Conservation (phyloP, 2,888 invertebrate genomes). For the Oithona nana region DNA sequence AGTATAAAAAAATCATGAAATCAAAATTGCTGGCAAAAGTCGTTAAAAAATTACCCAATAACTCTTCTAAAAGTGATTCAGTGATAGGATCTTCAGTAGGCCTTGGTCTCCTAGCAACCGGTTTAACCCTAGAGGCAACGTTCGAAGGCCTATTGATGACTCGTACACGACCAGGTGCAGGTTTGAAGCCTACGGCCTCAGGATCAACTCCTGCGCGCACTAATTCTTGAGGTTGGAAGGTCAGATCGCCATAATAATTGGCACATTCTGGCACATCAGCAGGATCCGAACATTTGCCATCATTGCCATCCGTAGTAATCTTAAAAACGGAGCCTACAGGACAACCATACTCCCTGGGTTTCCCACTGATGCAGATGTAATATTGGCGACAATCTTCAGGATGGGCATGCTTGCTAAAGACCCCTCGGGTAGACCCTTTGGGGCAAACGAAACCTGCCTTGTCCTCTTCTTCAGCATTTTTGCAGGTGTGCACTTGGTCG, state of each 20-base stretch:
- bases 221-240: conserved; percentile 12
- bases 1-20: too few relatives aligned
- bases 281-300: conserved; percentile 82
- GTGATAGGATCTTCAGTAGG: neutral
- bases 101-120: neutral
- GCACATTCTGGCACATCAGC: conserved; percentile 79
- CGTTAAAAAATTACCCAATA: neutral
- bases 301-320: conserved; percentile 71
- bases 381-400: conserved; percentile 75
- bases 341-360: conserved; percentile 80
- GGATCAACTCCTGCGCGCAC: conserved; percentile 14
- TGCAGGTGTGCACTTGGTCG: conserved; percentile 81
- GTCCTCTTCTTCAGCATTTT: conserved; percentile 46
- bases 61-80: neutral
- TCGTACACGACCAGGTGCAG: neutral
- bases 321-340: conserved; percentile 90
- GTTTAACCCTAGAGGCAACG: neutral
- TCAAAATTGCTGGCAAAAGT: too few relatives aligned
- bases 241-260: conserved; percentile 15
- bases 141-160: neutral
- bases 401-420: conserved; percentile 85
- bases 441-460: conserved; percentile 64
- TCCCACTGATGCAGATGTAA: conserved; percentile 78
- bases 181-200: conserved; percentile 6
- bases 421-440: conserved; percentile 51